These are phyloP conservation scores for Oreochromis spilurus DNA, from an alignment of 2,113 vertebrate genomes.

Conservation along the genomic window DNA sequence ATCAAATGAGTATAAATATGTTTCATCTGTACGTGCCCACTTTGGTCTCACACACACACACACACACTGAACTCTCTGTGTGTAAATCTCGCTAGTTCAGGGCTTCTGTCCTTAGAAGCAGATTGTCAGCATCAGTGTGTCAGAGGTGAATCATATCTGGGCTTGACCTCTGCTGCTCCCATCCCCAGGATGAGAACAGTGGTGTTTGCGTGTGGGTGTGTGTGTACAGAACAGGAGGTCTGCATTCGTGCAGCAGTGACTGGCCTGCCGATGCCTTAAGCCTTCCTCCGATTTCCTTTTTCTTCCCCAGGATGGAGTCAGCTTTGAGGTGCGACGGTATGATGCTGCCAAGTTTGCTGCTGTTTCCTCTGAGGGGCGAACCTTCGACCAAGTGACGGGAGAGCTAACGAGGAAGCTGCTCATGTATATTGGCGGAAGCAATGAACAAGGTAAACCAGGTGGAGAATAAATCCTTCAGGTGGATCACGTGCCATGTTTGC, in stretches of 20 bases:
- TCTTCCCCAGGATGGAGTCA: constrained; percentile 75
- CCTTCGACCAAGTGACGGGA: constrained; percentile 82
- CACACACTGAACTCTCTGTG: not conserved
- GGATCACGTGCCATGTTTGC: fast-evolving
- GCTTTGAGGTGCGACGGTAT: constrained; percentile 82
- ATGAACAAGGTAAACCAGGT: constrained; percentile 71
- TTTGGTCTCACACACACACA: not conserved
- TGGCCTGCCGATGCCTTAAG: not conserved
- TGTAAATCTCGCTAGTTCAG: not conserved
- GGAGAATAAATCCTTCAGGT: not conserved
- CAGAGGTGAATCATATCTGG: constrained; percentile 51
- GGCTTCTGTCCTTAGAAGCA: constrained; percentile 9
- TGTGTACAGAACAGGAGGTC: not conserved
- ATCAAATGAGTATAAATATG: constrained; percentile 47
- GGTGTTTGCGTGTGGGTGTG: not conserved
- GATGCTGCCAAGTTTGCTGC: constrained; percentile 77
- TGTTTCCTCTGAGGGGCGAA: constrained; percentile 77
- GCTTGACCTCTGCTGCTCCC: not conserved
- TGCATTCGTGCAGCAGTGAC: not conserved
- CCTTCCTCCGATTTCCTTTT: not conserved
- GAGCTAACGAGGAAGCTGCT: constrained; percentile 83
- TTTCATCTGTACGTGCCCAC: constrained; percentile 10
- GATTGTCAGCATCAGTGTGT: constrained; percentile 37
- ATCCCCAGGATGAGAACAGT: not conserved
- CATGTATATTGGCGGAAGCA: constrained; percentile 87